Evolutionary conservation across 2,113 vertebrate genomes (phyloP), one percentile per base, ranked within the genome.

Genomic region (Centropus unirufus): DNA sequence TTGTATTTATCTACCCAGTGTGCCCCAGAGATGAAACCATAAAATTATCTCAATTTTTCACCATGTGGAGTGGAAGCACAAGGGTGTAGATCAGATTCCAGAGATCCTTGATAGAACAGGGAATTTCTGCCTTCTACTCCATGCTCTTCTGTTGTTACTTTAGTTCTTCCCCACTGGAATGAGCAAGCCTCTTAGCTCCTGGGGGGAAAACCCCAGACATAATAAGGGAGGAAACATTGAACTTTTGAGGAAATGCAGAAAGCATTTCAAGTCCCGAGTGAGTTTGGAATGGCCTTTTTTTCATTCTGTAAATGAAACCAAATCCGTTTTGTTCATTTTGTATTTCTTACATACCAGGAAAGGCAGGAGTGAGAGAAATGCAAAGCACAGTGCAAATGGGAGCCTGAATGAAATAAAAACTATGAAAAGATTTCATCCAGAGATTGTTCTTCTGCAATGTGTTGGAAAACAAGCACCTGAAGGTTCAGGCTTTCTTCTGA

Each of bases 191-290:
- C 12, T 90, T 34, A 57, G 44, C 36, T 83, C 7, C 49, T 80
- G 10, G n/a, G 34, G 10, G n/a, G 29, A 5, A 4, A 40, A 73
- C 75, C 6, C 23, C 16, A 22, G 42, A 17, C 1, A 1, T 36
- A 75, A 76, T 76, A 58, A 87, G 57, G n/a, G 54, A 93, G 51
- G 39, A 90, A 96, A 87, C 34, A 62, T 1, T 74, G 47, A 75
- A 42, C 39, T 92, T 79, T 42, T 69, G 30, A 42, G 70, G 62
- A 95, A 96, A 75, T 81, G 22, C 36, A 82, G 62, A 88, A 95
- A 84, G 32, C 46, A 32, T 32, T 83, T 89, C 22, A 75, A 91
- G 36, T 85, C 63, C 51, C 76, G 68, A 87, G 63, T 82, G 78
- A 59, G 39, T 84, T 91, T 82, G 61, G 49, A 49, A 68, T 77